Conservation (phyloP, 2,113 vertebrate genomes). For the Heterochromis multidens region DNA sequence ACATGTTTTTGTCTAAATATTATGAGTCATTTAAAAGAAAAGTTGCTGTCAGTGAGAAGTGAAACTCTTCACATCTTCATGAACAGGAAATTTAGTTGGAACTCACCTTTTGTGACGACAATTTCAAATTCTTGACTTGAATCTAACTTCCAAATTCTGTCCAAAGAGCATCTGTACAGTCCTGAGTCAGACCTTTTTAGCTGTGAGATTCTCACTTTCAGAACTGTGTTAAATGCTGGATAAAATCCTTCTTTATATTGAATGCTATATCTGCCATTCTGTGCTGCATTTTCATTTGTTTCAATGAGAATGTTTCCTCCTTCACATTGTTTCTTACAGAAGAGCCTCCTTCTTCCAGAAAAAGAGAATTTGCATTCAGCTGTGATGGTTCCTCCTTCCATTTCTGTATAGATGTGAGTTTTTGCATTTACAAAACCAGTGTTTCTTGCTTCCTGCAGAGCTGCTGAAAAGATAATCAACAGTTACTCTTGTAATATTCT, state of each 20-base stretch:
- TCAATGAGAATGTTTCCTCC: neutral
- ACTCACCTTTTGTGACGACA: conserved; percentile 9
- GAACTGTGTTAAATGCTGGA: neutral
- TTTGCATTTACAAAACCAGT: neutral
- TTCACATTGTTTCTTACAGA: neutral
- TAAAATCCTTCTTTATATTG: neutral
- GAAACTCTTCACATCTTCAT: neutral
- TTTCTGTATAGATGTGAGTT: neutral
- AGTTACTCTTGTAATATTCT: neutral
- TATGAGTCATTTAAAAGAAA: neutral
- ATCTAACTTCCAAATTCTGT: neutral
- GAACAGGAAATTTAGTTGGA: neutral
- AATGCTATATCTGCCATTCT: neutral
- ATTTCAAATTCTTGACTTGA: neutral
- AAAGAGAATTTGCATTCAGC: accelerated
- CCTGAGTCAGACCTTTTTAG: neutral
- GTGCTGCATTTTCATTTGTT: accelerated
- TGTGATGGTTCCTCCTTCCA: neutral
- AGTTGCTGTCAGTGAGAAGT: neutral
- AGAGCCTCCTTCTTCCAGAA: accelerated
- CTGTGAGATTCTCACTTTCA: neutral
- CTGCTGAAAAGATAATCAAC: neutral
- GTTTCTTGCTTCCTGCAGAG: neutral
- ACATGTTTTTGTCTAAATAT: neutral
- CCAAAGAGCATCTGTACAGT: neutral